Conservation (phyloP, 2,888 invertebrate species). For the Andricus curvator region DNA sequence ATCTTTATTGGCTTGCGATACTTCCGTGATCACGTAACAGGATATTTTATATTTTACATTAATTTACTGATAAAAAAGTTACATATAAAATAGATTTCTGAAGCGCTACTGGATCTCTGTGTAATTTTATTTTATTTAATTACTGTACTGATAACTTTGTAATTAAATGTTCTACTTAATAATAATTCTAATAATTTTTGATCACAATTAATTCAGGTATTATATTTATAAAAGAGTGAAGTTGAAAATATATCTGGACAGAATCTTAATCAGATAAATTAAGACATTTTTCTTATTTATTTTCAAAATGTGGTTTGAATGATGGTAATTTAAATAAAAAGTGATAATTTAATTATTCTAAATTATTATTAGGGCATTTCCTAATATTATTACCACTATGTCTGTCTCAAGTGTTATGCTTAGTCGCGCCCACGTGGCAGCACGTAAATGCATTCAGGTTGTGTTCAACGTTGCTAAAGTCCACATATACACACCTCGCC, state of each 20-base stretch:
- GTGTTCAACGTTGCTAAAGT: slow-evolving; percentile 51
- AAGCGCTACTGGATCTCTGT: background rate
- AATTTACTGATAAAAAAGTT: background rate
- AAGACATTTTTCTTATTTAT: no score
- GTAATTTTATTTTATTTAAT: background rate
- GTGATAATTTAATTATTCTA: no score
- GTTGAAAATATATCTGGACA: no score
- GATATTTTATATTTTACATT: slow-evolving; percentile 31
- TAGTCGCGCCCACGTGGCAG: slow-evolving; percentile 52
- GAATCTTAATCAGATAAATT: no score
- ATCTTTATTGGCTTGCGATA: slow-evolving; percentile 29
- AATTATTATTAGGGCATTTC: background rate
- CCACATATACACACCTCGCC: slow-evolving; percentile 54
- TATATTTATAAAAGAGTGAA: background rate
- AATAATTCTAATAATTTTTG: background rate
- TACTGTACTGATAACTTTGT: background rate
- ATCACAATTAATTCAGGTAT: background rate
- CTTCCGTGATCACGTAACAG: slow-evolving; percentile 32
- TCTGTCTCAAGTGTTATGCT: slow-evolving; percentile 41
- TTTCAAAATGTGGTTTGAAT: no score
- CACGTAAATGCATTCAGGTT: slow-evolving; percentile 53
- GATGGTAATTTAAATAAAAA: no score
- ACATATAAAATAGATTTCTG: background rate
- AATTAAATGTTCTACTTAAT: background rate
- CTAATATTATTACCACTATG: background rate